Conservation (phyloP, 2,113 vertebrate genomes). For the Catharus bicknelli region DNA sequence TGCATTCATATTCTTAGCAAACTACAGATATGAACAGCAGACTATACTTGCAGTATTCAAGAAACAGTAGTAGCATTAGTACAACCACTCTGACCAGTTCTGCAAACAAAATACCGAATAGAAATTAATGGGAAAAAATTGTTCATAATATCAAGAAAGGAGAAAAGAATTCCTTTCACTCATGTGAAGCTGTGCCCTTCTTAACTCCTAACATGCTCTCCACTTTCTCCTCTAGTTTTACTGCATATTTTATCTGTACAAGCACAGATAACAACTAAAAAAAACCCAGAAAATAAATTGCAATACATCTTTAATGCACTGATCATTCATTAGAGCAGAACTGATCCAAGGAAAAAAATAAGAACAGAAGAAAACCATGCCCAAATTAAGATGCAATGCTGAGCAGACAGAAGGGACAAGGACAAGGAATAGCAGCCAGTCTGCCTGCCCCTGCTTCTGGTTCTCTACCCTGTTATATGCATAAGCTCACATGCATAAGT, state of each 20-base stretch:
- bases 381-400: neutral
- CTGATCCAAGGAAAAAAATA: neutral
- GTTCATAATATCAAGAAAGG: neutral
- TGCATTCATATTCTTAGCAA: neutral
- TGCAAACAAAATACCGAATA: neutral
- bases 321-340: neutral
- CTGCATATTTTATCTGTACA: neutral
- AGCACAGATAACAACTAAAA: neutral
- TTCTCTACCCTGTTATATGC: neutral
- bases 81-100: neutral
- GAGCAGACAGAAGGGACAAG: neutral
- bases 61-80: neutral
- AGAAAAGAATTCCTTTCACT: neutral
- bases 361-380: neutral
- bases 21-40: neutral
- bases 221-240: neutral
- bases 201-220: neutral
- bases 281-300: neutral
- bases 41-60: neutral
- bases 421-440: neutral
- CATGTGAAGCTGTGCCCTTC: neutral
- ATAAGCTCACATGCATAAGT: neutral
- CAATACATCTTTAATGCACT: neutral
- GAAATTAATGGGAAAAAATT: neutral
- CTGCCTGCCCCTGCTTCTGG: neutral